These are phyloP conservation scores for Hydriomena furcata DNA, from an alignment of 2,888 invertebrate genomes.

Conservation along the genomic window DNA sequence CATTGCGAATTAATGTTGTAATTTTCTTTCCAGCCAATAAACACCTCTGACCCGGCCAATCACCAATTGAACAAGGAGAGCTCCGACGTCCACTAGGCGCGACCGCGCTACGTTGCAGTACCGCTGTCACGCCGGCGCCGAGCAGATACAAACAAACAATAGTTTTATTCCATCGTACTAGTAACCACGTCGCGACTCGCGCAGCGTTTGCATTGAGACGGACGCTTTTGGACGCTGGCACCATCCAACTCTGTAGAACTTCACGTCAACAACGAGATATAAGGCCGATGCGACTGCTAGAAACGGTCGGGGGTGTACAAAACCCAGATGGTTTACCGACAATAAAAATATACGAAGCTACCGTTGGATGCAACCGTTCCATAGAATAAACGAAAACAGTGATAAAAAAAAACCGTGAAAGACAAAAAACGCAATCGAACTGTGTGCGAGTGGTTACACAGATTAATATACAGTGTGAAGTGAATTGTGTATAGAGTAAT, in stretches of 20 bases:
- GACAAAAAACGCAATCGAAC: constrained; percentile 17
- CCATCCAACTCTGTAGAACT: not conserved
- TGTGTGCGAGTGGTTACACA: constrained; percentile 33
- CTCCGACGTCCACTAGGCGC: constrained; percentile 90
- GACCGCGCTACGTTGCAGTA: constrained; percentile 62
- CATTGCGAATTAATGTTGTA: constrained; percentile 5
- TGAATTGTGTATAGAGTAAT: constrained; percentile 37
- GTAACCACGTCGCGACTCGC: constrained; percentile 64
- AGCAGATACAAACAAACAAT: constrained; percentile 62
- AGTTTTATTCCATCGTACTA: constrained; percentile 63
- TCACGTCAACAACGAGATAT: not conserved
- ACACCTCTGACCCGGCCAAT: constrained; percentile 92
- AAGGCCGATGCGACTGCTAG: too few species aligned
- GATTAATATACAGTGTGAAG: constrained; percentile 36
- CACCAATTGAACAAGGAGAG: constrained; percentile 91
- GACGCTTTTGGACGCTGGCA: not conserved
- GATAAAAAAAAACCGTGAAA: constrained; percentile 24
- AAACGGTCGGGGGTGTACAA: too few species aligned
- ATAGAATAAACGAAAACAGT: constrained; percentile 17
- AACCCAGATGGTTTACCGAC: constrained; percentile 15
- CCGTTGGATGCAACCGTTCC: constrained; percentile 17
- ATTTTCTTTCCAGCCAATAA: constrained; percentile 86
- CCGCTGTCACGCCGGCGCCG: constrained; percentile 53
- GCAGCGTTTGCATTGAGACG: constrained; percentile 56
- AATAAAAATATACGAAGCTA: constrained; percentile 17